phyloP scores from a whole-genome alignment of 2,888 invertebrate species.

The Sceliomorpha sp. region DNA sequence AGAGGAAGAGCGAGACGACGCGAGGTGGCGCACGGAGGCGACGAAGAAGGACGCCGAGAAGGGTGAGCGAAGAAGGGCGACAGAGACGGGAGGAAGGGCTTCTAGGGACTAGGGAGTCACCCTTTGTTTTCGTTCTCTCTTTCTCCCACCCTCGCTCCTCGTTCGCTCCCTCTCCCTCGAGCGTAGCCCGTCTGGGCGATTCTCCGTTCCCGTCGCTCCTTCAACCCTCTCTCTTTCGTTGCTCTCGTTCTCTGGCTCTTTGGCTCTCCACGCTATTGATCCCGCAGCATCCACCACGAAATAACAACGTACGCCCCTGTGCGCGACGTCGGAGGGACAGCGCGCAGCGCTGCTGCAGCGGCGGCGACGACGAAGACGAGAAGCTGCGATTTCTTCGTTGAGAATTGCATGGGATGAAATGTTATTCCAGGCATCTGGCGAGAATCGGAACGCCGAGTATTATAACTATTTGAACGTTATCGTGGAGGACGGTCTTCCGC shows the following conservation, averaged over 20 bases:
- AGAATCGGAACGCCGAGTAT: too few relatives aligned
- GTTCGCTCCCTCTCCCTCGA: slow-evolving; percentile 46
- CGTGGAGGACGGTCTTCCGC: too few relatives aligned
- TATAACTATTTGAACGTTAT: too few relatives aligned
- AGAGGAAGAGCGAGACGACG: slow-evolving; percentile 37
- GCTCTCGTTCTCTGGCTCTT: slow-evolving; percentile 66
- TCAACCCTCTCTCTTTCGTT: slow-evolving; percentile 55
- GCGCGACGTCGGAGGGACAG: slow-evolving; percentile 56
- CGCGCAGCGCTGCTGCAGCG: slow-evolving; percentile 44
- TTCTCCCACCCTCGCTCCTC: slow-evolving; percentile 41
- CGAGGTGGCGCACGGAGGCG: too few relatives aligned
- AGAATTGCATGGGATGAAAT: too few relatives aligned
- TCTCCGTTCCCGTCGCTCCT: slow-evolving; percentile 40
- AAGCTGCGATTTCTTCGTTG: slow-evolving; percentile 43
- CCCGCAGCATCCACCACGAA: slow-evolving; percentile 80
- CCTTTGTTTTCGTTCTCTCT: slow-evolving; percentile 67
- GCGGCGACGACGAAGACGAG: too few relatives aligned
- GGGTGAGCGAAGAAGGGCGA: slow-evolving; percentile 19
- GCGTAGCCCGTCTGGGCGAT: slow-evolving; percentile 36
- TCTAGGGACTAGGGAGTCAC: slow-evolving; percentile 66
- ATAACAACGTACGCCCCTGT: slow-evolving; percentile 76
- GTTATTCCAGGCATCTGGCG: too few relatives aligned
- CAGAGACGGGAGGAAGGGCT: slow-evolving; percentile 54
- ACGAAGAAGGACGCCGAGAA: too few relatives aligned
- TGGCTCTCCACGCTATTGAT: slow-evolving; percentile 79